Evolutionary conservation across 2,113 vertebrate genomes (phyloP).

Genomic region (Talpa occidentalis): DNA sequence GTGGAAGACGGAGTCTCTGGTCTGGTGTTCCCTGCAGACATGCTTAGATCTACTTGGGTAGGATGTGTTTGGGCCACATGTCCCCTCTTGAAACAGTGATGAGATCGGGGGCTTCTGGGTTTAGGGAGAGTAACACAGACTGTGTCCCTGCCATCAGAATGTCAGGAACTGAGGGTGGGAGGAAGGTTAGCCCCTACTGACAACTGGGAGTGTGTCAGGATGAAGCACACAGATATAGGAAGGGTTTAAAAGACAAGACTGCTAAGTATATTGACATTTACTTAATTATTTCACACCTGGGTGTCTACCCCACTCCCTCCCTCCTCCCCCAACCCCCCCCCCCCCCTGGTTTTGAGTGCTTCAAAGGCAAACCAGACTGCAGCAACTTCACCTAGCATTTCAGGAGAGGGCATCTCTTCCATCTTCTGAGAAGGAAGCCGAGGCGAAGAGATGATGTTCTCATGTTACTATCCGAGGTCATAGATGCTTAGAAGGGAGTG

Average conservation of each 20-base stretch:
- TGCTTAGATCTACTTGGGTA: neutral
- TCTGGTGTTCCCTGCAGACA: neutral
- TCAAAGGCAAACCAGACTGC: neutral
- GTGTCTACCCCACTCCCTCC: neutral
- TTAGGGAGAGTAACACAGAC: no score
- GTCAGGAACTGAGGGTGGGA: neutral
- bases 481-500: neutral
- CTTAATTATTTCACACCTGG: neutral
- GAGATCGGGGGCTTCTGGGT: no score
- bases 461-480: neutral
- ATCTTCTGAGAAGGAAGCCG: neutral
- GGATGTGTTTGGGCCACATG: neutral
- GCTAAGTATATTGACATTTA: no score
- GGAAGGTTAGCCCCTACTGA: neutral
- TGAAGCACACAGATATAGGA: neutral
- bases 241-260: neutral
- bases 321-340: neutral
- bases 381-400: neutral
- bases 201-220: neutral
- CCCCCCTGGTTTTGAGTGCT: neutral
- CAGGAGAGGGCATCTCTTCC: no score
- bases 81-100: neutral
- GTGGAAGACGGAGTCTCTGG: neutral
- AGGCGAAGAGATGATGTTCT: neutral
- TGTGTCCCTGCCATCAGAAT: neutral